Conservation (phyloP, 2,888 invertebrate species). For the Brachypalpus laphriformis region DNA sequence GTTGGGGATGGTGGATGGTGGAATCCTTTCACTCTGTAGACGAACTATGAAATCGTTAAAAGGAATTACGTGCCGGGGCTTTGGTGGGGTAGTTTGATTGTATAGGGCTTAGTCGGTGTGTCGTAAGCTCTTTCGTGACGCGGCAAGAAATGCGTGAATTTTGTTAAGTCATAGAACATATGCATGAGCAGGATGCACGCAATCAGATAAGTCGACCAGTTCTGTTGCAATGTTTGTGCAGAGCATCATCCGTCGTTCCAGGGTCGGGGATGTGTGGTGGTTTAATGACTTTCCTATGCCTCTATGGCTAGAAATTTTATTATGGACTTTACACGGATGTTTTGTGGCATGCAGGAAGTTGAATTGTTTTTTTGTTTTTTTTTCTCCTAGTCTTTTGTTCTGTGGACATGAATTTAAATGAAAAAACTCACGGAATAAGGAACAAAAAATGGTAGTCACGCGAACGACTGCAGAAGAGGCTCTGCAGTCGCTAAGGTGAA, state of each 20-base stretch:
- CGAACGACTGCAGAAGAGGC: constrained; percentile 24
- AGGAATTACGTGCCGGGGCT: constrained; percentile 2
- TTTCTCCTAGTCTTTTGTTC: background rate
- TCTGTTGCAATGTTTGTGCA: constrained; percentile 17
- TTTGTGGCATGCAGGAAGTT: constrained; percentile 1
- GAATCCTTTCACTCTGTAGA: background rate
- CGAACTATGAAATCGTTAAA: constrained; percentile 17
- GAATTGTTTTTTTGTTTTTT: background rate
- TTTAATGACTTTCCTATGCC: background rate
- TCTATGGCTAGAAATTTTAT: constrained; percentile 2
- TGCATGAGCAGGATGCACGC: constrained; percentile 43
- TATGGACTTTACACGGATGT: constrained; percentile 19
- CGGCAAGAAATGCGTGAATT: constrained; percentile 47
- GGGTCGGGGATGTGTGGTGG: background rate
- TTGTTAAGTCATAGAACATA: constrained; percentile 42
- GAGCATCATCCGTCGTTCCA: background rate
- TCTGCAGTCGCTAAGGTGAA: constrained; percentile 35
- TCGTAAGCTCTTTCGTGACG: constrained; percentile 18
- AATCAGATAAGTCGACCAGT: constrained; percentile 17
- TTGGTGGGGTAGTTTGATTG: background rate
- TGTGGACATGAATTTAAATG: background rate
- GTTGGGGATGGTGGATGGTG: background rate
- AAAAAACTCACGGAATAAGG: constrained; percentile 15
- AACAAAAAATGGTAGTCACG: constrained; percentile 44
- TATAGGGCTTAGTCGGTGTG: background rate